A percentile compares a stretch with the other conserved stretches of the same genome.
Conservation (phyloP, 2,888 invertebrate genomes). For the Scaptomyza caliginosa region DNA sequence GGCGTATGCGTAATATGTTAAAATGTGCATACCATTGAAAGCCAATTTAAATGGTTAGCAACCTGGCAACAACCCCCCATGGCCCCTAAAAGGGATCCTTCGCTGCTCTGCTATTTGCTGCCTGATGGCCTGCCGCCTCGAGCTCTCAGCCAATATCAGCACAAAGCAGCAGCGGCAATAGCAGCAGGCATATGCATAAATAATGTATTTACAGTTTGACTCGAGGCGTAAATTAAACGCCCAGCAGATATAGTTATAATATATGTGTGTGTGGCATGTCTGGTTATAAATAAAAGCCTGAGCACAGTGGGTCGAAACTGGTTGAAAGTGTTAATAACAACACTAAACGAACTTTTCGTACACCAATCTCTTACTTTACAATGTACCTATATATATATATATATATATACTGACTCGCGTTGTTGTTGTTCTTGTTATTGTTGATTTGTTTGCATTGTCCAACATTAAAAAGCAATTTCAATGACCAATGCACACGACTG, state of each 20-base stretch:
- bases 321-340: no score
- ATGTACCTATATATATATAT: neutral
- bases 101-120: neutral
- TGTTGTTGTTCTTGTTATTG: conserved; percentile 16
- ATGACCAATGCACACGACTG: conserved; percentile 71
- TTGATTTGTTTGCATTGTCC: conserved; percentile 56
- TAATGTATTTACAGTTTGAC: conserved; percentile 61
- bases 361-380: no score
- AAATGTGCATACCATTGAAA: conserved; percentile 35
- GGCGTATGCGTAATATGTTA: conserved; percentile 65
- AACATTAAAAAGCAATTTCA: conserved; percentile 71
- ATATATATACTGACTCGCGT: conserved; percentile 8
- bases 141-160: neutral
- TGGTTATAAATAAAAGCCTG: no score
- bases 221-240: conserved; percentile 66
- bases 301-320: no score
- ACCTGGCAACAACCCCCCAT: neutral
- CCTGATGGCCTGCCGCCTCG: neutral
- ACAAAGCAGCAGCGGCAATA: neutral
- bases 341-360: no score
- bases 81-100: conserved; percentile 7
- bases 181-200: conserved; percentile 32
- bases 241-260: conserved; percentile 9
- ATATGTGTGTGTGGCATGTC: no score
- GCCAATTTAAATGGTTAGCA: conserved; percentile 35